Evolutionary conservation across 2,797 vertebrate species (phyloP).

Genomic region (Coendou prehensilis): DNA sequence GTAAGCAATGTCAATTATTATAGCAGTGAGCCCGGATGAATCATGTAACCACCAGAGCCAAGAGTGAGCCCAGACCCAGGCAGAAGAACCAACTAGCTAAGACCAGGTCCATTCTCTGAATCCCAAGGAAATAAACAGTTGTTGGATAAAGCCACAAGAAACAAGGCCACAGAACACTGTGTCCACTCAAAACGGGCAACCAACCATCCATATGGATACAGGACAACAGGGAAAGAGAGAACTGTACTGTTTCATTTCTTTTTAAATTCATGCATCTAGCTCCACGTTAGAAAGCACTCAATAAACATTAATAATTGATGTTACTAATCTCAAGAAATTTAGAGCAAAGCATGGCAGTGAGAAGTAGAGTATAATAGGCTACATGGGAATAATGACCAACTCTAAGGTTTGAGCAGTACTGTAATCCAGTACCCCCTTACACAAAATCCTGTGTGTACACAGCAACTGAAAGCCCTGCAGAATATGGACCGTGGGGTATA

Average conservation of each 20-base stretch:
- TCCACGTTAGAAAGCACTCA: slow-evolving; percentile 68
- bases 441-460: neutral
- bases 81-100: slow-evolving; percentile 37
- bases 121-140: neutral
- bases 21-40: neutral
- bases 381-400: slow-evolving; percentile 45
- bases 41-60: neutral
- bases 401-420: slow-evolving; percentile 49
- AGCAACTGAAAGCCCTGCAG: slow-evolving; percentile 27
- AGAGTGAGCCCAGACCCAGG: neutral
- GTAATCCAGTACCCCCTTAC: slow-evolving; percentile 52
- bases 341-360: slow-evolving; percentile 71
- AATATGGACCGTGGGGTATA: neutral
- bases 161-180: neutral
- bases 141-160: slow-evolving; percentile 19
- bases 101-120: slow-evolving; percentile 22
- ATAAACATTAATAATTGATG: slow-evolving; percentile 80
- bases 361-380: neutral
- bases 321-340: slow-evolving; percentile 70
- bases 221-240: neutral
- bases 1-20: slow-evolving; percentile 41
- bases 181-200: neutral
- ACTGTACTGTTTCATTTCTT: slow-evolving; percentile 41
- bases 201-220: neutral
- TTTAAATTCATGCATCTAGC: slow-evolving; percentile 63